Conservation (phyloP, 2,888 invertebrate species). For the Himalopsyche japonica region DNA sequence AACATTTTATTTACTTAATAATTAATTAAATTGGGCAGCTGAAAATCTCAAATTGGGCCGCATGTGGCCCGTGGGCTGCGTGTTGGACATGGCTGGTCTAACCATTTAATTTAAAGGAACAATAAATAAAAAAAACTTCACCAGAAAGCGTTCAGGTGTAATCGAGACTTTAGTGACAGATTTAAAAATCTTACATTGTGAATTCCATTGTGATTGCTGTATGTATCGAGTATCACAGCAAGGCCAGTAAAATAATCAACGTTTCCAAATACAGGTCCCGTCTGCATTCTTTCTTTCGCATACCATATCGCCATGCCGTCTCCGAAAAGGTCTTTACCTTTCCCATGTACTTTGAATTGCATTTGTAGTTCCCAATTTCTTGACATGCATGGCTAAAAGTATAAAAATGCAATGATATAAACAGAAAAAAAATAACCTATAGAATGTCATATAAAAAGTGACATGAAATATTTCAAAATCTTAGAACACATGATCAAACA, state of each 20-base stretch:
- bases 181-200: conserved; percentile 78
- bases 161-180: neutral
- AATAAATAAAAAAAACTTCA: too few species aligned
- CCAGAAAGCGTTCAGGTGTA: neutral
- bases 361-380: conserved; percentile 97
- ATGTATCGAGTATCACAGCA: conserved; percentile 93
- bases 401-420: too few species aligned
- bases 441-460: too few species aligned
- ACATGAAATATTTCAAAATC: too few species aligned
- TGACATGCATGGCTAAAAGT: conserved; percentile 74
- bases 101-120: too few species aligned
- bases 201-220: conserved; percentile 98
- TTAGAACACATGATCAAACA: too few species aligned
- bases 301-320: conserved; percentile 98
- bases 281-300: conserved; percentile 74
- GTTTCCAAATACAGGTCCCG: conserved; percentile 93
- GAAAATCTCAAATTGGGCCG: too few species aligned
- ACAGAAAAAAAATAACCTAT: neutral
- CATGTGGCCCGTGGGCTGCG: too few species aligned
- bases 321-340: conserved; percentile 92
- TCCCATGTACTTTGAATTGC: conserved; percentile 94
- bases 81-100: too few species aligned
- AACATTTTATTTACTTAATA: too few species aligned
- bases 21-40: too few species aligned
- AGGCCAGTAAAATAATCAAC: conserved; percentile 89